Base-by-base conservation (phyloP, 2,888 invertebrate species). In the Spodoptera littoralis region DNA sequence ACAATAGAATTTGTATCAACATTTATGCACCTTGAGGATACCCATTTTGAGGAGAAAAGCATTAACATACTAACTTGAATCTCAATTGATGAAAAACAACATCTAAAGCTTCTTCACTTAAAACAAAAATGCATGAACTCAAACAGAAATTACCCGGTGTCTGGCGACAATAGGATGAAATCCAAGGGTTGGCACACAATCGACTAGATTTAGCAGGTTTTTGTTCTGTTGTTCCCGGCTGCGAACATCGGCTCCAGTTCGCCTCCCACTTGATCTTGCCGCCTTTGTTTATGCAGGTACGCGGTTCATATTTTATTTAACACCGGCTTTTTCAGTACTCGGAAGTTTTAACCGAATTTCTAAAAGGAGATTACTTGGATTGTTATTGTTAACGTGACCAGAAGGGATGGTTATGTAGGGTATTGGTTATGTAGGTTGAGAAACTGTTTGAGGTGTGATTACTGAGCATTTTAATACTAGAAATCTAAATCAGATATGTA, bases 231-330 rank as follows among this genome's bases (percentile, higher is more conserved):
- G 42, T 59, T 60, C 45, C 48, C 36, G n/a, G 30, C 55, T 55
- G 60, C 49, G 18, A 49, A 53, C 52, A 53, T 47, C 43, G 9
- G 41, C 47, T 53, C 48, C 24, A 8, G 48, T 69, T 30, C 51
- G 48, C 27, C 45, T n/a, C 22, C 36, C 47, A 60, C 42, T 61
- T 57, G 49, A 48, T 64, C 45, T 58, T 44, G 50, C 12, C 36
- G 43, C 22, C 54, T n/a, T 60, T 64, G 50, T 64, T 62, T 58
- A 46, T 50, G 27, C 48, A 50, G 45, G 18, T n/a, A 11, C 36
- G 22, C 50, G 22, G 27, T 49, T 46, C 62, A 62, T 50, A 53
- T 62, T 61, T 65, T 61, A 61, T 58, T 55, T 49, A 30, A 2
- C 22, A 12, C 12, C 46, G 11, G 43, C 43, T 65, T 51, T 55